phyloP scores from a whole-genome alignment of 2,113 vertebrate species.

The Psittacus erithacus region DNA sequence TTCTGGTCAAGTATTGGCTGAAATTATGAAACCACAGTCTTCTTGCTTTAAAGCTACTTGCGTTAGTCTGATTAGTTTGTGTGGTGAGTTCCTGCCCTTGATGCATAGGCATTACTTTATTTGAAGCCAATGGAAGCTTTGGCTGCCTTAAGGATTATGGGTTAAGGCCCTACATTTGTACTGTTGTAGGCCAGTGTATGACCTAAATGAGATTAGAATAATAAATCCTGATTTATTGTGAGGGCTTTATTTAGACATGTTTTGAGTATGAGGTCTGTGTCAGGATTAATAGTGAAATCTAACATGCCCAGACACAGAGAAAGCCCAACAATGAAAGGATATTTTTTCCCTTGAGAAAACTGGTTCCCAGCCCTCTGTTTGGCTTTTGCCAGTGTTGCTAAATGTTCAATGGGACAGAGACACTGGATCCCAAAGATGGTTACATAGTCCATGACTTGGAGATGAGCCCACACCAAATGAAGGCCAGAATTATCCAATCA shows the following conservation, averaged over 20 bases:
- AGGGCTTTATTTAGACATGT: slow-evolving; percentile 54
- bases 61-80: not conserved
- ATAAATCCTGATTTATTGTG: slow-evolving; percentile 67
- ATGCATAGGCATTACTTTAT: not conserved
- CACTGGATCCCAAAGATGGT: not conserved
- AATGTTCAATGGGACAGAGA: slow-evolving; percentile 1
- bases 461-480: not conserved
- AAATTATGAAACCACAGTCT: not conserved
- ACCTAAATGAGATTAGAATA: slow-evolving; percentile 68
- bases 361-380: slow-evolving; percentile 47
- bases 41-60: not conserved
- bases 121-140: slow-evolving; percentile 23
- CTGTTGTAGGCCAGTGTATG: slow-evolving; percentile 40
- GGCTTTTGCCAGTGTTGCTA: not conserved
- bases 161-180: slow-evolving; percentile 28
- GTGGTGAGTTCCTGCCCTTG: not conserved
- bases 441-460: slow-evolving; percentile 11
- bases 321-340: slow-evolving; percentile 19
- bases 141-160: slow-evolving; percentile 25
- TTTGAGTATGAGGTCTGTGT: slow-evolving; percentile 52
- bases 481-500: not conserved
- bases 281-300: slow-evolving; percentile 53
- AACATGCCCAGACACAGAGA: slow-evolving; percentile 41
- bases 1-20: not conserved
- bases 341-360: slow-evolving; percentile 58